Evolutionary conservation across 2,113 vertebrate species (phyloP).

Genomic region (Climacteris rufus): DNA sequence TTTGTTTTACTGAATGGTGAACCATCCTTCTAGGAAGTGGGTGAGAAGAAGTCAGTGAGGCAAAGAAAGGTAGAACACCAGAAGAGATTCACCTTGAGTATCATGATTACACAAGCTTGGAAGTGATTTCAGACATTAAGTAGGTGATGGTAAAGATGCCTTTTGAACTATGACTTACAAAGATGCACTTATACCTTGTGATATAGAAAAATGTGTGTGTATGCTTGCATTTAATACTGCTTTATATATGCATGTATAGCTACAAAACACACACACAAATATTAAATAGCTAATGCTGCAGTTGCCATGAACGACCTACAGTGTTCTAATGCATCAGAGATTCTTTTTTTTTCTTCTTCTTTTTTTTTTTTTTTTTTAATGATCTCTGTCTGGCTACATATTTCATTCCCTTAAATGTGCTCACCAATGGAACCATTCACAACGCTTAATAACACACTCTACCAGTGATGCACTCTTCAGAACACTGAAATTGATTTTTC

Average conservation of each 20-base stretch:
- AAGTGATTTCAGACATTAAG: not conserved
- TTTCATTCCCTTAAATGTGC: not conserved
- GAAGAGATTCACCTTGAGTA: not conserved
- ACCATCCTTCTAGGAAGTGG: not conserved
- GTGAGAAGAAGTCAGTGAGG: not conserved
- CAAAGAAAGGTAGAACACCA: not conserved
- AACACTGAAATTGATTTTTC: constrained; percentile 30
- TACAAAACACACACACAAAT: not conserved
- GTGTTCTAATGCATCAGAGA: not conserved
- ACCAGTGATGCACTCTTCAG: not conserved
- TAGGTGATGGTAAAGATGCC: not conserved
- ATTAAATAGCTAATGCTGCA: not conserved
- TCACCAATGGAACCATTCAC: not conserved
- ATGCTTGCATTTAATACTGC: not conserved
- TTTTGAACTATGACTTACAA: not conserved
- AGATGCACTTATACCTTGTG: fast-evolving
- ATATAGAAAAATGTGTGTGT: not conserved
- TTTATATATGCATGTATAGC: not conserved
- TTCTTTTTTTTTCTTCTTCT: fast-evolving
- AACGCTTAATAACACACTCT: not conserved
- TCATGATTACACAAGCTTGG: not conserved
- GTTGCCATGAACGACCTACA: not conserved
- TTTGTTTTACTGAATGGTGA: not conserved
- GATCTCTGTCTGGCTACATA: not conserved
- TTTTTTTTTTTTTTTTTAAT: not conserved